Evolutionary conservation across 2,888 invertebrate species (phyloP).

Genomic region (Antheraea assamensis): DNA sequence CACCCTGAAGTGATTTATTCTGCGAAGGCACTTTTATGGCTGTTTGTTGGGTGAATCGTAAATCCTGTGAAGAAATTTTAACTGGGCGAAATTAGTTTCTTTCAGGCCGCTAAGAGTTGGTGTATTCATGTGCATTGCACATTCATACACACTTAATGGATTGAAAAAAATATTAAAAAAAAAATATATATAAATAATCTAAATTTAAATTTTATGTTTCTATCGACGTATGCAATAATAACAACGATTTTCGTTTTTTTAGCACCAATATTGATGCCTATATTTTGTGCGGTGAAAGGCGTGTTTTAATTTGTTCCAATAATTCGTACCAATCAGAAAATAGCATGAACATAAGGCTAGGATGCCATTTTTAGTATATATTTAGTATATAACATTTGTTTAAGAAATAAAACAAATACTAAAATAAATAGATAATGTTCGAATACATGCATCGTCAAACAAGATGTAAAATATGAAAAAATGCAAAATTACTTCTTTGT

Average conservation of each 20-base stretch:
- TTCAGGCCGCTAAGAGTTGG: background rate
- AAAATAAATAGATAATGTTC: background rate
- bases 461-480: background rate
- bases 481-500: background rate
- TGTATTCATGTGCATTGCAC: too few relatives aligned
- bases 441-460: background rate
- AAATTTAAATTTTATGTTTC: background rate
- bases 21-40: background rate
- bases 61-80: background rate
- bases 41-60: background rate
- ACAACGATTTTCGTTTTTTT: background rate
- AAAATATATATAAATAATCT: too few relatives aligned
- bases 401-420: background rate
- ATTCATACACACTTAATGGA: too few relatives aligned
- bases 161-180: too few relatives aligned
- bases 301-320: background rate
- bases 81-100: background rate
- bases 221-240: background rate
- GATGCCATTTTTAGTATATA: background rate
- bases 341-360: background rate
- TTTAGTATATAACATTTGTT: too few relatives aligned
- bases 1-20: background rate
- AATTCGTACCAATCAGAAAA: background rate
- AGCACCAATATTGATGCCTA: background rate
- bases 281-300: background rate